Base-by-base conservation (phyloP, 2,888 invertebrate genomes). In the Andricus quercusramuli region DNA sequence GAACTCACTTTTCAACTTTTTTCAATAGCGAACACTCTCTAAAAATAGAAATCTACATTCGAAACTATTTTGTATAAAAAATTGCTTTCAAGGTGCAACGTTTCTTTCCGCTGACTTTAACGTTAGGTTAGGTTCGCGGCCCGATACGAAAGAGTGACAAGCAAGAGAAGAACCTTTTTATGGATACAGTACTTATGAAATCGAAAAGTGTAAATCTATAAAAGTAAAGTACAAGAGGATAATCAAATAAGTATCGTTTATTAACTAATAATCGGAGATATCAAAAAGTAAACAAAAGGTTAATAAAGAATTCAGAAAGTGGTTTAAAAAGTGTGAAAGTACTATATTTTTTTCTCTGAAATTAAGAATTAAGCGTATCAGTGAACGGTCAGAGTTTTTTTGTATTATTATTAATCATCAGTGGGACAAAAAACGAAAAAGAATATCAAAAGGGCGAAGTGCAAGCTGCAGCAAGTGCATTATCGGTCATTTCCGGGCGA, bases 401-500 rank as follows among this genome's bases (percentile, higher is more conserved):
- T 22, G 37, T 41, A 41, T 13, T 22, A 13, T 47, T 68, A 25
- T 67, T 22, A 5, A 13, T 47, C 25, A 47, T 47, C 47, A 68
- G 29, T 4, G 20, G 29, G 51, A n/a, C n/a, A 37, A 20, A 32
- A 32, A 47, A 15, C 15, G 66, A 74, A 59, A 62, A 79, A 62
- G 78, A 80, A 79, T 76, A 85, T 41, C 22, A 41, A 66, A 47
- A 65, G 78, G 32, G 82, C 84, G 86, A 86, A 84, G 84, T 83
- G 82, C 83, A 84, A 78, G 25, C 13, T 70, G 20, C 47, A 74
- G 56, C 3, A 66, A 65, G 51, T 51, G 78, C 82, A 66, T 89
- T 90, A 88, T 87, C 87, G 84, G 84, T 83, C 80, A 82, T 83
- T 87, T 89, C 89, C 89, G 86, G 84, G 85, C 80, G 79, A 78